These are phyloP conservation scores for Setipinna tenuifilis DNA, from an alignment of 2,797 vertebrate species.

Conservation along the genomic window DNA sequence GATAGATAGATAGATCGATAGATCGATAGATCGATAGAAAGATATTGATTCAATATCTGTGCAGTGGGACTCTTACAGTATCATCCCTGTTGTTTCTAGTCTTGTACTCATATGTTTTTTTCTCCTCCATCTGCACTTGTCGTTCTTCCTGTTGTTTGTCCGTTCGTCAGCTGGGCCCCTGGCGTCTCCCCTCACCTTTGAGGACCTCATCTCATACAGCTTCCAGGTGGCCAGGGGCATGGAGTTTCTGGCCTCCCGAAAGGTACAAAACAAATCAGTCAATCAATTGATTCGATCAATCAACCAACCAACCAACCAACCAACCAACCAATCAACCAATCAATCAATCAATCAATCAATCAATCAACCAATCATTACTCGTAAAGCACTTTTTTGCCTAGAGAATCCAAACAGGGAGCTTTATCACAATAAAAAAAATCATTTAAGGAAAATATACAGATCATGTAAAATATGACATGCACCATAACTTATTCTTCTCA, in stretches of 20 bases:
- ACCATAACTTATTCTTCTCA: too few species aligned
- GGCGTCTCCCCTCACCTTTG: constrained; percentile 80
- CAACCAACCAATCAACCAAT: too few species aligned
- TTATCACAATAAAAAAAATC: too few species aligned
- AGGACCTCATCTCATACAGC: constrained; percentile 95
- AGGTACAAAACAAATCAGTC: constrained; percentile 53
- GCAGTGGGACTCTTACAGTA: neutral
- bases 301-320: too few species aligned
- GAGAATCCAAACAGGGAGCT: too few species aligned
- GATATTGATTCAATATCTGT: neutral
- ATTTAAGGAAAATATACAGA: too few species aligned
- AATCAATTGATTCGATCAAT: neutral
- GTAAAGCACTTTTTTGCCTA: too few species aligned
- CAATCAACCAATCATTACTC: too few species aligned
- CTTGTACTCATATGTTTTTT: neutral
- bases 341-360: too few species aligned
- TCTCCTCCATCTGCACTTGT: neutral
- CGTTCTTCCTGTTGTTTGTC: neutral
- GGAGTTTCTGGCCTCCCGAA: constrained; percentile 89
- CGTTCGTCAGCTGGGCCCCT: neutral
- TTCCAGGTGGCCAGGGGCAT: constrained; percentile 96
- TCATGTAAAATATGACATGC: too few species aligned
- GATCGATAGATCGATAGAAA: too few species aligned
- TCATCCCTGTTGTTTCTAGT: neutral
- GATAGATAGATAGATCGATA: too few species aligned